Evolutionary conservation across 2,888 invertebrate genomes (phyloP).

Genomic region (Norana najaformis): DNA sequence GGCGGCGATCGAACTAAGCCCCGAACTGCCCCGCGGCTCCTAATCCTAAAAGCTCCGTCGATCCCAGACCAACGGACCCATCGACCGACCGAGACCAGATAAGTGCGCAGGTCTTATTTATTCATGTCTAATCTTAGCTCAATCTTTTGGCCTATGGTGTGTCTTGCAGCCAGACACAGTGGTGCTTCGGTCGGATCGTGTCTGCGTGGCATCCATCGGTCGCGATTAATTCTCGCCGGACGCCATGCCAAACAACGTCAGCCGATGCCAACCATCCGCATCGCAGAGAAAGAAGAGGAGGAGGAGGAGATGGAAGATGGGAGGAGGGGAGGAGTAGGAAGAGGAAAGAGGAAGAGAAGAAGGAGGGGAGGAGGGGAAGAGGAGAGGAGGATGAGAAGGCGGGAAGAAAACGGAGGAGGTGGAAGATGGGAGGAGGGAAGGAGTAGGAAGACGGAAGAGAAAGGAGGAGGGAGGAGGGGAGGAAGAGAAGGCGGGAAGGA

Average conservation of each 20-base stretch:
- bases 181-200: too few relatives aligned
- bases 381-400: background rate
- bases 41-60: background rate
- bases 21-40: background rate
- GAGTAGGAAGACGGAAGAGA: background rate
- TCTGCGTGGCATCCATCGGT: background rate
- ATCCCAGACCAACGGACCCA: too few relatives aligned
- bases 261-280: background rate
- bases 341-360: background rate
- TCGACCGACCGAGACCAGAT: background rate
- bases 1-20: too few relatives aligned
- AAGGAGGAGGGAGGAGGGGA: background rate
- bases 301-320: background rate
- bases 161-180: too few relatives aligned
- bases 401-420: background rate
- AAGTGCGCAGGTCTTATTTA: background rate
- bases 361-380: background rate
- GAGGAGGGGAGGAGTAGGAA: background rate
- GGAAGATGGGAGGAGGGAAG: background rate
- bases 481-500: background rate
- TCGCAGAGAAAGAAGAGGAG: background rate
- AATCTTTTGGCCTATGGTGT: background rate
- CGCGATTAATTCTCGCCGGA: background rate
- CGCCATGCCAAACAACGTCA: background rate
- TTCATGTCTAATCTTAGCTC: background rate